Percentiles rank a stretch among this genome's conserved stretches.
Conservation (phyloP, 2,113 vertebrate species). For the Ctenomys sociabilis region DNA sequence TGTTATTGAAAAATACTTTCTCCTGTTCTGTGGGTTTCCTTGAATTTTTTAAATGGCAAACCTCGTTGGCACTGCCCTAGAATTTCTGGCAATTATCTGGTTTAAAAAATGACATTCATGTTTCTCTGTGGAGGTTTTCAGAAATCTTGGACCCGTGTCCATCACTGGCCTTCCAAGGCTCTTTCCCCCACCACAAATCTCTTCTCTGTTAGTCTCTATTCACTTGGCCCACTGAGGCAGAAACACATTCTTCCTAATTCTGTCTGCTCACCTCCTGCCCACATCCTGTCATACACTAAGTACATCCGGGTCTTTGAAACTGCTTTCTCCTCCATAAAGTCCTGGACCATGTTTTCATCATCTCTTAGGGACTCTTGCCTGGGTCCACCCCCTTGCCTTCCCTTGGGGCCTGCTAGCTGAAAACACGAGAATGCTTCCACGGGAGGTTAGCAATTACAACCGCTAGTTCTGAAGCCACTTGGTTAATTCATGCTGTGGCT, state of each 20-base stretch:
- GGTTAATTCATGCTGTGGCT: not conserved
- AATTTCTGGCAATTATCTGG: not conserved
- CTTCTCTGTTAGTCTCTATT: not conserved
- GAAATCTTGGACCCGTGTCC: not conserved
- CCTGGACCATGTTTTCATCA: not conserved
- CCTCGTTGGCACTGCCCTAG: not conserved
- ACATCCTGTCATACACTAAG: not conserved
- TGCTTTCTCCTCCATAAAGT: not conserved
- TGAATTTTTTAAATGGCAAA: constrained; percentile 4
- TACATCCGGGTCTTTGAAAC: not conserved
- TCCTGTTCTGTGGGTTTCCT: constrained; percentile 28
- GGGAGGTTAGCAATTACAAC: not conserved
- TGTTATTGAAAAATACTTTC: constrained; percentile 1
- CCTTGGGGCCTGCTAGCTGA: not conserved
- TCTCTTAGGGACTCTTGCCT: not conserved
- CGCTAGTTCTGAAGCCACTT: not conserved
- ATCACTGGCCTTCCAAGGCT: not conserved
- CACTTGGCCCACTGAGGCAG: not conserved
- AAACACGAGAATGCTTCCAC: not conserved
- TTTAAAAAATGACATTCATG: constrained; percentile 22
- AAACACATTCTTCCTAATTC: not conserved
- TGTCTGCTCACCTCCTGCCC: not conserved
- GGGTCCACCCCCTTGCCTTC: not conserved
- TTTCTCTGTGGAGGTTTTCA: constrained; percentile 47
- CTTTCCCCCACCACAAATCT: not conserved